Conservation (phyloP, 2,888 invertebrate genomes). For the Trachelus stipa region DNA sequence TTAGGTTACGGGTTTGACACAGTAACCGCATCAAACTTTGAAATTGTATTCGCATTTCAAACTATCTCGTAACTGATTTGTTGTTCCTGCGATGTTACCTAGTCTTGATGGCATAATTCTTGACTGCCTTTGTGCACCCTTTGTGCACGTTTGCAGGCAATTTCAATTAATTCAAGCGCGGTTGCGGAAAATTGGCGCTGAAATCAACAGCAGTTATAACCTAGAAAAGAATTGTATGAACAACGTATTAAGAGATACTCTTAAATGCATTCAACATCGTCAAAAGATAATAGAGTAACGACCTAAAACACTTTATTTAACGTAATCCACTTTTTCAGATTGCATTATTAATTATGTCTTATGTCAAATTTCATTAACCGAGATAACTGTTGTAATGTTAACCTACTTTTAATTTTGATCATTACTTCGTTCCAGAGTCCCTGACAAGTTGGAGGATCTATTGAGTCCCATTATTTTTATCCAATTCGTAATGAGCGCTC, state of each 20-base stretch:
- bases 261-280: conserved; percentile 18
- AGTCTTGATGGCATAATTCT: conserved; percentile 31
- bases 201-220: conserved; percentile 4
- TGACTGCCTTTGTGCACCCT: conserved; percentile 34
- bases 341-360: neutral
- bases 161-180: conserved; percentile 33
- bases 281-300: conserved; percentile 30
- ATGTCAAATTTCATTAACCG: neutral
- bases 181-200: conserved; percentile 27
- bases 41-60: conserved; percentile 32
- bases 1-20: conserved; percentile 11
- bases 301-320: neutral
- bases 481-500: conserved; percentile 34
- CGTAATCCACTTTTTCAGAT: neutral
- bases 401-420: neutral
- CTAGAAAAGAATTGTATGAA: neutral
- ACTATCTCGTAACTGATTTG: conserved; percentile 21
- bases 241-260: neutral
- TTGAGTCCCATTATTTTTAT: conserved; percentile 38
- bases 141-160: conserved; percentile 37
- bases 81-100: conserved; percentile 17
- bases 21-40: conserved; percentile 25
- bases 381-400: neutral
- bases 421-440: conserved; percentile 24
- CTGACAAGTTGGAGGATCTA: conserved; percentile 30